Base-by-base conservation (phyloP, 2,888 invertebrate species). In the Cheiracanthium punctorium region DNA sequence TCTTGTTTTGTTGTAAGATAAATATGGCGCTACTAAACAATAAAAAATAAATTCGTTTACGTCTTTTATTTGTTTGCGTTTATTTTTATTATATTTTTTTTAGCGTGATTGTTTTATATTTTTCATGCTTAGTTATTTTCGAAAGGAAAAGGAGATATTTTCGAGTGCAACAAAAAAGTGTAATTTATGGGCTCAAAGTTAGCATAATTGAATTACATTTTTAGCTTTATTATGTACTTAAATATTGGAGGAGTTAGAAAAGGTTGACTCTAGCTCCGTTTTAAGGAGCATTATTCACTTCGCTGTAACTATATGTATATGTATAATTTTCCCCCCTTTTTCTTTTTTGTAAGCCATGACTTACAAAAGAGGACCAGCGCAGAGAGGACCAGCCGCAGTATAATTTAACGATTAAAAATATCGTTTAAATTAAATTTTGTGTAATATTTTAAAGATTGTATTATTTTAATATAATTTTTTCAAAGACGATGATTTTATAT, bases 1-100 rank as follows among this genome's bases (percentile, higher is more conserved):
- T 58, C 24, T 58, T 58, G 58, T 58, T 58, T 58, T 58, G 58
- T 58, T 58, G 24, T 24, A 24, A 58, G 58, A 58, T 24, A 58
- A 58, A 58, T 58, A 58, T 17, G 58, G 14, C 58, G 20, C 5
- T 24, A 58, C 12, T 2, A 24, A 58, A 58, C 58, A 58, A 58
- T 58, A 58, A 58, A 24, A 58, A 58, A 58, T 20, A 58, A 48
- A 58, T 58, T 58, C 20, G 58, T 58, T 58, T 58, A 24, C 24
- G 12, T 20, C 5, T 58, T 58, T 24, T 7, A 7, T 37, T 37
- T 10, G 7, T 10, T 37, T 37, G 20, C 17, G 20, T 58, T 58
- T 58, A 7, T 24, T 58, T 58, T 58, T 58, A 2, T 58, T 58
- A 24, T 20, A 4, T 58, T 58, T 58, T 58, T 24, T n/a, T 17